Conservation (phyloP, 2,888 invertebrate genomes). For the Drosophila nr. perissopoda region DNA sequence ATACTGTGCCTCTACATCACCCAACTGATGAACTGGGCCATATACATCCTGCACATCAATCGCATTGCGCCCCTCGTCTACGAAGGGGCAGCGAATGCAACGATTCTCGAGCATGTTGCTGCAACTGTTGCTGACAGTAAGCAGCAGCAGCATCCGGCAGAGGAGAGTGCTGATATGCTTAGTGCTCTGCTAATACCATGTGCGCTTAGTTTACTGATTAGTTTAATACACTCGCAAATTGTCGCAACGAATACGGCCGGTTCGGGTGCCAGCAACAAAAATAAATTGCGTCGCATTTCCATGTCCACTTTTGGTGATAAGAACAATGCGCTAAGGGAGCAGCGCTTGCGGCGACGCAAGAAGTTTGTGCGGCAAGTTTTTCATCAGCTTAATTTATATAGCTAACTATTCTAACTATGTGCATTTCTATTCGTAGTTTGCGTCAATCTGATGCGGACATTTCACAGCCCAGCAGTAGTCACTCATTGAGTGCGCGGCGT, state of each 20-base stretch:
- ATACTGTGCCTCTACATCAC: conserved; percentile 91
- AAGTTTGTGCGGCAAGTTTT: conserved; percentile 82
- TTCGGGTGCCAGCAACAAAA: conserved; percentile 57
- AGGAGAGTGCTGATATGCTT: conserved; percentile 87
- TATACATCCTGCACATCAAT: conserved; percentile 84
- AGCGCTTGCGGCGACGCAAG: conserved; percentile 78
- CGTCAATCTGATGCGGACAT: conserved; percentile 75
- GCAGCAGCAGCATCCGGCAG: conserved; percentile 25
- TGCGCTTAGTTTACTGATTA: conserved; percentile 90
- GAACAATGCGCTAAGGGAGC: conserved; percentile 65
- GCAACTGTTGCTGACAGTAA: conserved; percentile 29
- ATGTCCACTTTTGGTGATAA: conserved; percentile 69
- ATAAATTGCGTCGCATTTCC: conserved; percentile 81
- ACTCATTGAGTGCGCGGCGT: conserved; percentile 36
- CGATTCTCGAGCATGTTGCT: conserved; percentile 17
- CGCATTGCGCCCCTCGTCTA: conserved; percentile 51
- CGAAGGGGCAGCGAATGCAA: conserved; percentile 42
- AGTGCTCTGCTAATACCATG: conserved; percentile 91
- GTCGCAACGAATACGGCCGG: conserved; percentile 88
- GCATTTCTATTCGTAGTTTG: conserved; percentile 47
- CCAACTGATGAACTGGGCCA: conserved; percentile 86
- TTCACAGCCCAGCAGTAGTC: conserved; percentile 53
- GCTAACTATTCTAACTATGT: neutral
- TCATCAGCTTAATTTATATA: neutral
- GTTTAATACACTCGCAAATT: conserved; percentile 92